Percentiles rank a stretch among this genome's conserved stretches.
Evolutionary conservation across 1,140 invertebrate species (phyloP).

Genomic region (Trichomalopsis sarcophagae): DNA sequence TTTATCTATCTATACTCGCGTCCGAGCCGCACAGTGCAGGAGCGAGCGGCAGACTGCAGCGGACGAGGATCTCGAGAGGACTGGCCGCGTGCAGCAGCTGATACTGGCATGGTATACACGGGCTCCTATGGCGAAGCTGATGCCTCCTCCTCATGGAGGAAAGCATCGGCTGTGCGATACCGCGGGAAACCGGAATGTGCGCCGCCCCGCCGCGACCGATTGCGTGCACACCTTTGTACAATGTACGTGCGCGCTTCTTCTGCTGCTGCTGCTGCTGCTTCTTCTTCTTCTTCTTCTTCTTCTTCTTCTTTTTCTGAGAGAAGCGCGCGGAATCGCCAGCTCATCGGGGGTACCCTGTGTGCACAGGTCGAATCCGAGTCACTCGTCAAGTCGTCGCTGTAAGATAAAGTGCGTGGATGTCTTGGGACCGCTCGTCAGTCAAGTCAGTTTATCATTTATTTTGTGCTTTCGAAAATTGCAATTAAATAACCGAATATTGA

Average conservation of each 20-base stretch:
- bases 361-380: neutral
- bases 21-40: neutral
- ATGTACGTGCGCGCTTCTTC: neutral
- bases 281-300: neutral
- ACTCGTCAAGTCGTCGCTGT: neutral
- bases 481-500: no score
- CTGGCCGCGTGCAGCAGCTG: slow-evolving; percentile 2
- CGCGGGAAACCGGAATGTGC: slow-evolving; percentile 33
- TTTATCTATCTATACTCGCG: neutral
- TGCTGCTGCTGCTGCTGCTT: neutral
- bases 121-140: neutral
- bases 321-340: neutral
- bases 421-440: no score
- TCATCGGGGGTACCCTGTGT: neutral
- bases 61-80: neutral
- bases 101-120: neutral
- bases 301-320: neutral
- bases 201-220: neutral
- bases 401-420: no score
- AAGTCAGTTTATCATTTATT: no score
- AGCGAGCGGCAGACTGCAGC: slow-evolving; percentile 1
- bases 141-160: slow-evolving; percentile 12
- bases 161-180: slow-evolving; percentile 15
- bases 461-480: no score
- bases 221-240: neutral